These are phyloP conservation scores for Lagopus muta DNA, from an alignment of 2,113 vertebrate species.

Conservation along the genomic window DNA sequence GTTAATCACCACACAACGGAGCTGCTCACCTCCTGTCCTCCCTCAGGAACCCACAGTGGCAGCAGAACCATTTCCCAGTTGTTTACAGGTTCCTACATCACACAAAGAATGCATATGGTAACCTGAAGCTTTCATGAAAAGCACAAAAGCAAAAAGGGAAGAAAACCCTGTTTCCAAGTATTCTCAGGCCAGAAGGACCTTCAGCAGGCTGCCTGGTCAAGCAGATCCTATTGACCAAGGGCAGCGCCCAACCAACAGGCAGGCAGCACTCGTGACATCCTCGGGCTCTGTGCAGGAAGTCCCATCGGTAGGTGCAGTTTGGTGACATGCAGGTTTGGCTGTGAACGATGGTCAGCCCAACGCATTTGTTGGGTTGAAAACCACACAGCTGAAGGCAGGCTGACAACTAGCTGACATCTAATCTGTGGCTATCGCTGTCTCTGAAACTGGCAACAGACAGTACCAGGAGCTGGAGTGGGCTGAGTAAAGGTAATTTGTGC, in stretches of 20 bases:
- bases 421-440: background rate
- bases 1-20: background rate
- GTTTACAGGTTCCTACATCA: background rate
- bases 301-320: background rate
- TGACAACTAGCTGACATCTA: background rate
- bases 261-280: background rate
- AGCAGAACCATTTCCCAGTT: background rate
- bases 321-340: rapidly evolving
- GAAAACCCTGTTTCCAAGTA: background rate
- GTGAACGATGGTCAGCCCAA: rapidly evolving
- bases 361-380: rapidly evolving
- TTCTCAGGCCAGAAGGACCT: background rate
- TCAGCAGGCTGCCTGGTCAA: background rate
- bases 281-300: background rate
- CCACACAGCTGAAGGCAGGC: rapidly evolving
- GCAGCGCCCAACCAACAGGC: background rate
- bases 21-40: background rate
- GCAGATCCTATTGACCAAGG: background rate
- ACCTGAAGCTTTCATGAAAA: background rate
- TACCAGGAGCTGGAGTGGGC: too few relatives aligned
- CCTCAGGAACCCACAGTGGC: background rate
- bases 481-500: rapidly evolving
- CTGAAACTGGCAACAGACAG: background rate
- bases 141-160: background rate
- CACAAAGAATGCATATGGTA: background rate